Base-by-base conservation (phyloP, 2,113 vertebrate genomes). In the Nycticorax nycticorax region DNA sequence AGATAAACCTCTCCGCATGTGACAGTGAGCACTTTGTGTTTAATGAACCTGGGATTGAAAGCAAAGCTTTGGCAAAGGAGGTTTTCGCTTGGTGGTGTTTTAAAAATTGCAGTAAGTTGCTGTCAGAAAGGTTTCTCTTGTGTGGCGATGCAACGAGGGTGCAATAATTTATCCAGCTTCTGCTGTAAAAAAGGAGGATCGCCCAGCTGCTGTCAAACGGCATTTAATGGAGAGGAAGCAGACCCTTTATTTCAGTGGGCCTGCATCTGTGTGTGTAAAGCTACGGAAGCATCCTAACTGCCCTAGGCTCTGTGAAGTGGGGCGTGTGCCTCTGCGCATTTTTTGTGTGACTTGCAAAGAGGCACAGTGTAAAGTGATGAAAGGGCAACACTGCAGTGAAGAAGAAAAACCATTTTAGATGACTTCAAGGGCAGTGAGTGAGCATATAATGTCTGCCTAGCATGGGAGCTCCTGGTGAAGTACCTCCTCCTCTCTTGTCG, bases 291-390 rank as follows among this genome's bases (percentile, higher is more conserved):
- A 47, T 14, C 53, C 37, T 26, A 5, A 26, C 52, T 63, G 39
- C 37, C 52, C n/a, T 21, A 2, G 2, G 56, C 11, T 2, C 37
- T 1, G 1, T 14, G 3, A 30, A 82, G 60, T 2, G 30, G 19
- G 12, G 6, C 5, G 0, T 3, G 8, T 41, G n/a, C 62, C 14
- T 53, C 33, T 73, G 60, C 39, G 47, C 12, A 9, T 33, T 20
- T 53, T 19, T 33, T 69, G 14, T 12, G 50, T 39, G 27, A 35
- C 62, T 84, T 39, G 33, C 45, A 37, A 52, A 55, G 62, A 92
- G 62, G 14, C 59, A 83, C 39, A 8, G 15, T 7, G 21, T 33
- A n/a, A 66, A 87, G 32, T 18, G 12, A 37, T 55, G 50, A 37
- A 45, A 77, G 30, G 16, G 33, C 30, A 87, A 32, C 39, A 12